A percentile compares a stretch with the other conserved stretches of the same genome.
Evolutionary conservation across 2,113 vertebrate species (phyloP).

Genomic region (Psittacus erithacus): DNA sequence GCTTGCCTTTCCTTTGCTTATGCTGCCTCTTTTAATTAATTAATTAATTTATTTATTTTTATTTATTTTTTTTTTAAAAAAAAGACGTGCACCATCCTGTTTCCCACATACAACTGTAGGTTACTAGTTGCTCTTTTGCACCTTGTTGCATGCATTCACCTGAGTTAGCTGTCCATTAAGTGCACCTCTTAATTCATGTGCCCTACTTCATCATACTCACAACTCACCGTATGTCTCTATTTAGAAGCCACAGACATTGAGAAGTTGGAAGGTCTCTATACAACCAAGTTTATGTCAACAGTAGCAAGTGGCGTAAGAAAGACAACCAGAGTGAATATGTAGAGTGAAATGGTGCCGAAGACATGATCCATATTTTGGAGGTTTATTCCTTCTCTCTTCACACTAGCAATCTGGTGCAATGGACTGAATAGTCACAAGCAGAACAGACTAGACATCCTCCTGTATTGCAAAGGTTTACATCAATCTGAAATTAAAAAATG

Average conservation of each 20-base stretch:
- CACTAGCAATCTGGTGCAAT: background rate
- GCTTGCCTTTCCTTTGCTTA: background rate
- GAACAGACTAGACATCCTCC: background rate
- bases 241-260: accelerated
- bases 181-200: background rate
- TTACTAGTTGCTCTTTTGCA: background rate
- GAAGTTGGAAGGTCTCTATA: background rate
- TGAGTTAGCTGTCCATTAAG: background rate
- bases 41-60: accelerated
- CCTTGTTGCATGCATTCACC: background rate
- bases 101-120: background rate
- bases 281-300: background rate
- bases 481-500: background rate
- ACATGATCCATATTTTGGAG: background rate
- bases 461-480: background rate
- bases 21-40: no score
- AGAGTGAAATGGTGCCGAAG: background rate
- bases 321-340: background rate
- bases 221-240: background rate
- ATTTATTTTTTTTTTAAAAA: no score
- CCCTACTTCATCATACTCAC: background rate
- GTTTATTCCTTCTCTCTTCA: background rate
- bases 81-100: accelerated
- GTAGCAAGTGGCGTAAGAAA: background rate
- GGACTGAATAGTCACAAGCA: background rate